Percentiles rank a stretch among this genome's conserved stretches.
Evolutionary conservation across 2,797 vertebrate species (phyloP).

Genomic region (Sebastes trivittatus): DNA sequence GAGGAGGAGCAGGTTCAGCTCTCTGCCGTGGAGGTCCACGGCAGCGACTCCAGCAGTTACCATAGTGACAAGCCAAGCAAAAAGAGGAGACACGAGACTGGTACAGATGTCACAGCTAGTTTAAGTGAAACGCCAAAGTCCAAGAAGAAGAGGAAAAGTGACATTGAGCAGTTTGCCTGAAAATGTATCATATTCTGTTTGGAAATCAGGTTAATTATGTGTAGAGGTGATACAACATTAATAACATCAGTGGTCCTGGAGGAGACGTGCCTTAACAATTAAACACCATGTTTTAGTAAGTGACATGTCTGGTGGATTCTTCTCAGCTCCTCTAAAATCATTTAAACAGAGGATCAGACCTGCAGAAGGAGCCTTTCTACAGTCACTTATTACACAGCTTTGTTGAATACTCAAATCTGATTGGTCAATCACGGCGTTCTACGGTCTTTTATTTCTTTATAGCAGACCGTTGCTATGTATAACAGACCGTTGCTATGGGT

Average conservation of each 20-base stretch:
- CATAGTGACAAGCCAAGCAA: constrained; percentile 84
- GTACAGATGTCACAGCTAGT: constrained; percentile 5
- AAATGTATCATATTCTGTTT: neutral
- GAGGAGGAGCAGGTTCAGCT: constrained; percentile 61
- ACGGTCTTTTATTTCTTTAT: no score
- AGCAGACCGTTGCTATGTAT: no score
- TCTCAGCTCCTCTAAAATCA: neutral
- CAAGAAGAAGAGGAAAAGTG: constrained; percentile 78
- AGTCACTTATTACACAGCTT: neutral
- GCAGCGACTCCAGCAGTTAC: constrained; percentile 88
- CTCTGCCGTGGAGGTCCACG: constrained; percentile 55
- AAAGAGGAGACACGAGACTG: constrained; percentile 82
- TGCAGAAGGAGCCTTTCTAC: neutral
- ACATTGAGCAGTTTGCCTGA: constrained; percentile 30
- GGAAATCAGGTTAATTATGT: neutral
- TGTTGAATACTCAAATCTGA: no score
- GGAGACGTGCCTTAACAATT: constrained; percentile 28
- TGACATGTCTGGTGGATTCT: neutral
- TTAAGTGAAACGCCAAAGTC: constrained; percentile 56
- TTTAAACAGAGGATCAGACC: neutral
- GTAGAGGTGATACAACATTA: neutral
- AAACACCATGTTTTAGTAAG: neutral
- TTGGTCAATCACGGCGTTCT: no score
- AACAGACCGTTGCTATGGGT: no score
- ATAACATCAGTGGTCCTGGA: neutral